Evolutionary conservation across 2,888 invertebrate species (phyloP).

Genomic region (Papilio protenor): DNA sequence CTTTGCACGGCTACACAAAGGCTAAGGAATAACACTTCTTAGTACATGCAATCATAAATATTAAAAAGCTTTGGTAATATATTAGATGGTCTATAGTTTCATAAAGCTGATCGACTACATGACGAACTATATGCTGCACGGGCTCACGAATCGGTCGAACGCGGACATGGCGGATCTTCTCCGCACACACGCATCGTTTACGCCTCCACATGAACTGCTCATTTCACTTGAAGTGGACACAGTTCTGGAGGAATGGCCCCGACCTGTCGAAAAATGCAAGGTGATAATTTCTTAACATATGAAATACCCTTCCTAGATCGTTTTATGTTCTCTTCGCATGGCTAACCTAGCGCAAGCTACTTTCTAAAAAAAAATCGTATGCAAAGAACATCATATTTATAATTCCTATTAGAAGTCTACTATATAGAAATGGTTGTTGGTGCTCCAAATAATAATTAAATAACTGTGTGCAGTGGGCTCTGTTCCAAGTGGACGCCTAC

Average conservation of each 20-base stretch:
- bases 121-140: conserved; percentile 87
- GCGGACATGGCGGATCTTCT: conserved; percentile 83
- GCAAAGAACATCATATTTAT: no score
- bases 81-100: conserved; percentile 79
- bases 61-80: background rate
- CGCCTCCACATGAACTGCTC: conserved; percentile 76
- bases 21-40: no score
- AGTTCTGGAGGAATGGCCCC: conserved; percentile 78
- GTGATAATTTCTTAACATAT: conserved; percentile 49
- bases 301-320: background rate
- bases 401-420: no score
- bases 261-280: conserved; percentile 76
- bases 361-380: no score
- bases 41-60: background rate
- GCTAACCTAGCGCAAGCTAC: background rate
- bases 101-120: conserved; percentile 89
- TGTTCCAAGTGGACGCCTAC: conserved; percentile 85
- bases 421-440: no score
- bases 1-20: no score
- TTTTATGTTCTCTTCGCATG: background rate
- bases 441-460: no score
- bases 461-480: conserved; percentile 79
- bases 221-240: conserved; percentile 73
- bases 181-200: conserved; percentile 79
- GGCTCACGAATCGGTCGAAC: conserved; percentile 86